phyloP scores from a whole-genome alignment of 2,113 vertebrate species.

The Fukomys damarensis region DNA sequence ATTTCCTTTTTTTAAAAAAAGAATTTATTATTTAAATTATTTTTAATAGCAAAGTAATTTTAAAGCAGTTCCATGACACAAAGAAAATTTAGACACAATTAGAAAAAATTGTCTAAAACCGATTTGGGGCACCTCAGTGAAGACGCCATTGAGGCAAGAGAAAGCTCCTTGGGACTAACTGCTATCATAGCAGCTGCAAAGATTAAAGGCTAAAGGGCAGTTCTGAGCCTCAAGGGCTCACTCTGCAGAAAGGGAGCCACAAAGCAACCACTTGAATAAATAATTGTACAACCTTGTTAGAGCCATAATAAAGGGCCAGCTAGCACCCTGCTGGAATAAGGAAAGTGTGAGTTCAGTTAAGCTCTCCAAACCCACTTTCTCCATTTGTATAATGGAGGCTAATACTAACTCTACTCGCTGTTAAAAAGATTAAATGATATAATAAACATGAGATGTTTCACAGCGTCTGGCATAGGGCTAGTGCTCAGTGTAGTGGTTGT shows the following conservation, averaged over 20 bases:
- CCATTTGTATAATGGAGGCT: not conserved
- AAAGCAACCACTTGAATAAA: not conserved
- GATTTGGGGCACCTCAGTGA: not conserved
- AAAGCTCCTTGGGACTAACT: not conserved
- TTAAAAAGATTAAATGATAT: slow-evolving; percentile 25
- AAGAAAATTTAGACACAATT: slow-evolving; percentile 17
- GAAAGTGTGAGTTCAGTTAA: not conserved
- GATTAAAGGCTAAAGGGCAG: not conserved
- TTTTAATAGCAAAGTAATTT: not conserved
- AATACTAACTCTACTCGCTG: not conserved
- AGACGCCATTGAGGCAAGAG: not conserved
- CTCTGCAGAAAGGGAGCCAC: not conserved
- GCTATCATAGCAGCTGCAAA: not conserved
- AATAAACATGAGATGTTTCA: not conserved
- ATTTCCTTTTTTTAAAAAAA: not conserved
- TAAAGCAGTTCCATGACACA: not conserved
- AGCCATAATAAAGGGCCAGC: not conserved
- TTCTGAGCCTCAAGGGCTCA: not conserved
- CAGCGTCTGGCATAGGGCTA: not conserved
- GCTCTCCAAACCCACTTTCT: not conserved
- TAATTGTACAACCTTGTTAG: not conserved
- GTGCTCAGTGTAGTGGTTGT: not conserved
- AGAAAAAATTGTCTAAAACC: not conserved
- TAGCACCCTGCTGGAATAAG: not conserved
- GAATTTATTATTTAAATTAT: slow-evolving; percentile 15